phyloP scores from a whole-genome alignment of 2,888 invertebrate species.

The Calliphora vomitoria region DNA sequence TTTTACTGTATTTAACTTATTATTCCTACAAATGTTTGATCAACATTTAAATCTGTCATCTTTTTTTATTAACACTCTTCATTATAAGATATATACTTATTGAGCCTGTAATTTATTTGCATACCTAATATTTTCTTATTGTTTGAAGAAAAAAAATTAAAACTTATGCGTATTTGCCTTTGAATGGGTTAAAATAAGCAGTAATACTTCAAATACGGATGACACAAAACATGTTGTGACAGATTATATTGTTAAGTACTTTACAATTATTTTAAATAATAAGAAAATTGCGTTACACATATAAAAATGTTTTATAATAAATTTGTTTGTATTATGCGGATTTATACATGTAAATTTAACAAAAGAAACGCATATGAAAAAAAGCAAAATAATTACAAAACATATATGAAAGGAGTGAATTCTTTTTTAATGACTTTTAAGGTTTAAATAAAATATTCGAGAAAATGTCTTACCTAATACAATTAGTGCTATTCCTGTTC shows the following conservation, averaged over 20 bases:
- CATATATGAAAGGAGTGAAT: neutral
- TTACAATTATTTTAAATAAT: slow-evolving; percentile 25
- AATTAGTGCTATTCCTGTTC: too few species aligned
- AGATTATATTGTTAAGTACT: slow-evolving; percentile 51
- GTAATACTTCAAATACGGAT: slow-evolving; percentile 24
- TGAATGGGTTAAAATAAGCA: slow-evolving; percentile 47
- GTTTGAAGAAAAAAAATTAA: neutral
- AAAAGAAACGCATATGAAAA: neutral
- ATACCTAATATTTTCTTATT: slow-evolving; percentile 33
- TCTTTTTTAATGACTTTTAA: too few species aligned
- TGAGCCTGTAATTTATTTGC: neutral
- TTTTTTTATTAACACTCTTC: too few species aligned
- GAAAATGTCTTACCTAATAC: too few species aligned
- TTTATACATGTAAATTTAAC: slow-evolving; percentile 7
- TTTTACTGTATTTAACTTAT: too few species aligned
- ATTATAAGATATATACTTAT: neutral
- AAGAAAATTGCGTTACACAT: slow-evolving; percentile 32
- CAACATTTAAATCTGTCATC: too few species aligned
- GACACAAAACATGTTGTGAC: slow-evolving; percentile 52
- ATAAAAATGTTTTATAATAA: neutral
- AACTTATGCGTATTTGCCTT: slow-evolving; percentile 46
- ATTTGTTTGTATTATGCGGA: neutral
- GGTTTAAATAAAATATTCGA: too few species aligned
- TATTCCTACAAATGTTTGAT: too few species aligned
- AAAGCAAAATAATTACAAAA: neutral